Evolutionary conservation across 2,888 invertebrate genomes (phyloP).

Genomic region (Girardia tigrina): DNA sequence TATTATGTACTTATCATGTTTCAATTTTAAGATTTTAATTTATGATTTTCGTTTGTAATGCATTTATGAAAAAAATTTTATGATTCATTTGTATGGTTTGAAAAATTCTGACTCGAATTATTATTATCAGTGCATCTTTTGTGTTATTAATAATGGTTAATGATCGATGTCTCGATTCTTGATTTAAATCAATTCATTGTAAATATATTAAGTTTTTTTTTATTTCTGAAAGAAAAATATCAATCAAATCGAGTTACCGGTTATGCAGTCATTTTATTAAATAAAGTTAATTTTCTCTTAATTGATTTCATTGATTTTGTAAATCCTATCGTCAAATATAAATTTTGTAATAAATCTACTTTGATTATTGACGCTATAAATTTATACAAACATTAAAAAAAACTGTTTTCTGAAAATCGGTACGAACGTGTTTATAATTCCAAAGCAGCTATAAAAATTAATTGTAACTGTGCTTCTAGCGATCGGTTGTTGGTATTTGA

Average conservation of each 20-base stretch:
- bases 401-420: conserved; percentile 23
- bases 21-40: conserved; percentile 23
- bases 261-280: conserved; percentile 23
- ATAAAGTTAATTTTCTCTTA: neutral
- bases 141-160: neutral
- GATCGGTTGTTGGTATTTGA: conserved; percentile 19
- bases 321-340: neutral
- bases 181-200: conserved; percentile 11
- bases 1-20: conserved; percentile 23
- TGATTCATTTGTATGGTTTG: neutral
- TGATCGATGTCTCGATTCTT: neutral
- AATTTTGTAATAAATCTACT: conserved; percentile 14
- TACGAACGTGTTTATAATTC: conserved; percentile 17
- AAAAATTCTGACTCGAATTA: conserved; percentile 11
- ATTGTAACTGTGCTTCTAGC: conserved; percentile 20
- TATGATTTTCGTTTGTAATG: conserved; percentile 10
- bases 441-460: conserved; percentile 20
- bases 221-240: too few species aligned
- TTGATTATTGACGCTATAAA: conserved; percentile 20
- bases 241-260: neutral
- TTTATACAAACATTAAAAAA: conserved; percentile 23
- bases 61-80: conserved; percentile 21
- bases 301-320: neutral
- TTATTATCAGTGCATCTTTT: conserved; percentile 19
- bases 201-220: neutral